Conservation (phyloP, 2,888 invertebrate genomes). For the Stegophylla sp. region DNA sequence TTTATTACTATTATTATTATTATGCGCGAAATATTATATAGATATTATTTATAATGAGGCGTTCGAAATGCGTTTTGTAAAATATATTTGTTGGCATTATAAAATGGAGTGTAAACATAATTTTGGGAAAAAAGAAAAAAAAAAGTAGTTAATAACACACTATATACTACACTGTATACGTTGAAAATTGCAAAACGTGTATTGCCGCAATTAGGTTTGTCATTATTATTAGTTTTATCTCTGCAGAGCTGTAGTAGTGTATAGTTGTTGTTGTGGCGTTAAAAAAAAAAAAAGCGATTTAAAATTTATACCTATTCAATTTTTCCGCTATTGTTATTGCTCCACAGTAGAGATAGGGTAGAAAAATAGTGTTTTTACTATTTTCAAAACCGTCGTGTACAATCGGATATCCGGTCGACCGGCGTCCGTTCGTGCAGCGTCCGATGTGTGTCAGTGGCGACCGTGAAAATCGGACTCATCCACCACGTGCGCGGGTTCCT, state of each 20-base stretch:
- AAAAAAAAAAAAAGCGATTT: conserved; percentile 16
- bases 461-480: conserved; percentile 53
- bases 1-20: conserved; percentile 15
- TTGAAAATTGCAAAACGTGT: neutral
- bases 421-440: neutral
- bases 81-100: neutral
- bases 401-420: conserved; percentile 52
- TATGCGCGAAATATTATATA: neutral
- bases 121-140: conserved; percentile 22
- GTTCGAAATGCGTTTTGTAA: neutral
- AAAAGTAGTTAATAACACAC: neutral
- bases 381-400: conserved; percentile 9
- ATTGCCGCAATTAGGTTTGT: conserved; percentile 7
- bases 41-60: neutral
- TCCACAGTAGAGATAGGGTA: neutral
- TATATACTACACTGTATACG: neutral
- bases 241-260: neutral
- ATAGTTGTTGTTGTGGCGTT: neutral
- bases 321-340: conserved; percentile 13
- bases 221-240: neutral
- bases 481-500: neutral
- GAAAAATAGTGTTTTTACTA: neutral
- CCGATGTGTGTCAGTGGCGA: conserved; percentile 56
- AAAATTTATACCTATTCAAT: conserved; percentile 19
- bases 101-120: neutral